Conservation (phyloP, 2,113 vertebrate species). For the Micromys minutus region DNA sequence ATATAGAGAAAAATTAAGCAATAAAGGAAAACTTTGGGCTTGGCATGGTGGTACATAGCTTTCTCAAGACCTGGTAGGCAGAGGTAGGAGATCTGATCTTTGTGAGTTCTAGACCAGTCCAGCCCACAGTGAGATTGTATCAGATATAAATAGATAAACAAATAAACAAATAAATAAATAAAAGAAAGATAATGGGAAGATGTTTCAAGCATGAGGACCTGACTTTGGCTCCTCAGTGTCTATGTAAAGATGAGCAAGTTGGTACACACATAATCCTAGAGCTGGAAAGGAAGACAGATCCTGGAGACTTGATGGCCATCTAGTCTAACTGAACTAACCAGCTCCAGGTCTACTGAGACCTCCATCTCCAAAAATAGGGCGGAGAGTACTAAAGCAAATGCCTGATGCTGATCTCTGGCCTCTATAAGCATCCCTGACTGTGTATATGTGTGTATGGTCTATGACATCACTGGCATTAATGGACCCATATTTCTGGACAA, state of each 20-base stretch:
- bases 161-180: not conserved
- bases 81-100: not conserved
- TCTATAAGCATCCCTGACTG: not conserved
- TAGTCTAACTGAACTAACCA: not conserved
- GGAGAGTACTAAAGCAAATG: not conserved
- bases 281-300: not conserved
- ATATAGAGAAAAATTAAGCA: slow-evolving; percentile 10
- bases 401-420: not conserved
- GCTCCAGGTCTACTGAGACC: not conserved
- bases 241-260: not conserved
- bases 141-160: not conserved
- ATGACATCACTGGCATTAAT: not conserved
- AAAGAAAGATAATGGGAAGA: not conserved
- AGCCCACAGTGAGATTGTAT: not conserved
- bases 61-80: not conserved
- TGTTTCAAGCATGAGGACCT: not conserved
- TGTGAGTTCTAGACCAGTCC: not conserved
- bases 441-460: not conserved
- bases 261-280: not conserved
- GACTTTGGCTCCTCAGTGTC: not conserved
- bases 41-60: not conserved
- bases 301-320: not conserved
- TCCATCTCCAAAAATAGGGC: not conserved
- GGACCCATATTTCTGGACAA: not conserved
- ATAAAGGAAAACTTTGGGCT: not conserved